Base-by-base conservation (phyloP, 2,888 invertebrate genomes). In the Lasius fuliginosus region DNA sequence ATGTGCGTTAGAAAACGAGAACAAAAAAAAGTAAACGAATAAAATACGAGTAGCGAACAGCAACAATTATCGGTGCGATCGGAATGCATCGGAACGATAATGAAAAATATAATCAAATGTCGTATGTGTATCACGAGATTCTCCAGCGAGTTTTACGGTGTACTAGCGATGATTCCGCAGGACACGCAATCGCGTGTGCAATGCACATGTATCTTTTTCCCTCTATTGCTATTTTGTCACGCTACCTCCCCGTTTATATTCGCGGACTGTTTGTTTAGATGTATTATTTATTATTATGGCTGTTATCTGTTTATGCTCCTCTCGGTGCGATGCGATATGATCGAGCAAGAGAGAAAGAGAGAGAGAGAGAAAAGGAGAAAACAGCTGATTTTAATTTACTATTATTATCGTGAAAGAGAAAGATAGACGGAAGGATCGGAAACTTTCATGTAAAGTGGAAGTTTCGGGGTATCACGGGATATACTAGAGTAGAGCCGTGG, bases 1-100 rank as follows among this genome's bases (percentile, higher is more conserved):
- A 62, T 81, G 79, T 81, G 79, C 73, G 27, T 81, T 73, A 79
- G 18, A 49, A 79, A 79, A 81, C 60, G 60, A 73, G 73, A 81
- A 60, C 46, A 60, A 69, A 71, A 74, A 74, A 74, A 73, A n/a
- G 60, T 71, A 56, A 53, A 79, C 60, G 73, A 79, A 12, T 81
- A 81, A 60, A 23, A 73, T 79, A 79, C 46, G 73, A 79, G 33
- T 73, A 81, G 36, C 73, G 73, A 81, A 81, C 73, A 73, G 33
- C 77, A 79, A 79, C 79, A 71, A 53, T 81, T 60, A 73, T 81
- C 46, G 77, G 68, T 77, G 77, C 23, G 23, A 23, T 23, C 23
- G 23, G 23, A 23, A 23, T 23, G 23, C 77, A 68, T 77, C 42
- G 60, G 3, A 73, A 81, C 49, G 79, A 73, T 73, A 73, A 73